These are phyloP conservation scores for Ochotona princeps DNA, from an alignment of 2,113 vertebrate species.

Conservation along the genomic window DNA sequence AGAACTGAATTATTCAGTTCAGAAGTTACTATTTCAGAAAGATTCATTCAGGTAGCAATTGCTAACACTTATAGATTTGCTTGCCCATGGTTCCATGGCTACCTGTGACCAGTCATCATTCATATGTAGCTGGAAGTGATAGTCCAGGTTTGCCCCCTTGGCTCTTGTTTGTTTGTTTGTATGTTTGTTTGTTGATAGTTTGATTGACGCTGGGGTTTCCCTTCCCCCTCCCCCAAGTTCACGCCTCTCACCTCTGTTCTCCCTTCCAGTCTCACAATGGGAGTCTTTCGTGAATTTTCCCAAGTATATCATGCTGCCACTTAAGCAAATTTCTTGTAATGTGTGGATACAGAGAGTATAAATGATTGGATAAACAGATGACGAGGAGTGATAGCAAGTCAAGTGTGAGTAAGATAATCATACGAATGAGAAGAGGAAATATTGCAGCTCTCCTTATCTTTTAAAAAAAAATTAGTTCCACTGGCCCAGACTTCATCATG, in stretches of 20 bases:
- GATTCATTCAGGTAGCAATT: conserved; percentile 58
- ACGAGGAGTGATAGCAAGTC: conserved; percentile 38
- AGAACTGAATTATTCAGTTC: conserved; percentile 43
- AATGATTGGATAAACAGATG: conserved; percentile 38
- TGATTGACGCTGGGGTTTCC: too few species aligned
- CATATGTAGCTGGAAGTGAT: conserved; percentile 32
- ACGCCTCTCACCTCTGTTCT: too few species aligned
- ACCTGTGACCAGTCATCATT: conserved; percentile 45
- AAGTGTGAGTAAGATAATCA: not conserved
- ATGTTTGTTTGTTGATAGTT: too few species aligned
- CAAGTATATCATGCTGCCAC: not conserved
- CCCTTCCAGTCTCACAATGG: too few species aligned
- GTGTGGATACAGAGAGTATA: conserved; percentile 27
- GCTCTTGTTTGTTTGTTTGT: not conserved
- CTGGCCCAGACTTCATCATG: not conserved
- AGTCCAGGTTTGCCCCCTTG: conserved; percentile 46
- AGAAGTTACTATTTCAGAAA: conserved; percentile 67
- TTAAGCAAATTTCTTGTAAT: conserved; percentile 60
- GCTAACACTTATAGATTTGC: conserved; percentile 45
- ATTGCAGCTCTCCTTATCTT: not conserved
- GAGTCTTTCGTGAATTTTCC: too few species aligned
- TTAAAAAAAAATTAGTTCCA: conserved; percentile 17
- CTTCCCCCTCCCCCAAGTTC: too few species aligned
- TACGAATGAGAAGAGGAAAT: conserved; percentile 40
- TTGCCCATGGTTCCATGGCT: conserved; percentile 40